Percentiles rank a stretch among this genome's conserved stretches.
These are phyloP conservation scores for Danaus plexippus DNA, from an alignment of 1,140 invertebrate genomes.

Conservation along the genomic window DNA sequence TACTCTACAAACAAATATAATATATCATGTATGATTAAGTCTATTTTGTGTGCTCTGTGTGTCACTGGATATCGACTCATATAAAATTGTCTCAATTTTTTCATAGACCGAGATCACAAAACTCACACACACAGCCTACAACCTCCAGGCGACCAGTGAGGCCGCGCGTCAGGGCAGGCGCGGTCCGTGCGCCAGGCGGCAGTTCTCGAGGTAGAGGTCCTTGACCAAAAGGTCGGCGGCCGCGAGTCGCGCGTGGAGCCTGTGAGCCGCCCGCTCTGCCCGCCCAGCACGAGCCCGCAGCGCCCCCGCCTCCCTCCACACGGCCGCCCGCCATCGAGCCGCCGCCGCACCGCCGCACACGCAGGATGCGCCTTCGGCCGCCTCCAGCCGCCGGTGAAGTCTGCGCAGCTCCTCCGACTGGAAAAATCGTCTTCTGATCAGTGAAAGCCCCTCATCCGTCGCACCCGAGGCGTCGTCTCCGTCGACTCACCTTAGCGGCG, in stretches of 20 bases:
- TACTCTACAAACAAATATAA: no score
- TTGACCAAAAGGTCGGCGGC: conserved; percentile 82
- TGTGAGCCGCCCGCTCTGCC: conserved; percentile 38
- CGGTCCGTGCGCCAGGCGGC: conserved; percentile 72
- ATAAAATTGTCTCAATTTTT: no score
- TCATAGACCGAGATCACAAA: no score
- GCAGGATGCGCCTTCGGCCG: conserved; percentile 54
- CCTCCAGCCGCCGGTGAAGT: conserved; percentile 10
- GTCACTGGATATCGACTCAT: no score
- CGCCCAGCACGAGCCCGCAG: conserved; percentile 27
- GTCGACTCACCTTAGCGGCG: conserved; percentile 12
- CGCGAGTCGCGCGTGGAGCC: conserved; percentile 78
- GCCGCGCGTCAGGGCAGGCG: conserved; percentile 29
- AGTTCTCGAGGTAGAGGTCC: conserved; percentile 87
- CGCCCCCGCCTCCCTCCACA: conserved; percentile 72
- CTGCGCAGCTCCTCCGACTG: conserved; percentile 7
- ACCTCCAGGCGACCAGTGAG: neutral
- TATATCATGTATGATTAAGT: no score
- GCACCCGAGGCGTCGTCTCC: neutral
- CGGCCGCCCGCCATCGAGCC: conserved; percentile 70
- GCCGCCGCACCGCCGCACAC: conserved; percentile 73
- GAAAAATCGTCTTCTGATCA: no score
- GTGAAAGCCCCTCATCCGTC: conserved; percentile 63
- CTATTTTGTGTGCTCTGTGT: no score
- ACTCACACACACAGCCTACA: no score